Evolutionary conservation across 1,140 invertebrate genomes (phyloP).

Genomic region (Ostrea edulis): DNA sequence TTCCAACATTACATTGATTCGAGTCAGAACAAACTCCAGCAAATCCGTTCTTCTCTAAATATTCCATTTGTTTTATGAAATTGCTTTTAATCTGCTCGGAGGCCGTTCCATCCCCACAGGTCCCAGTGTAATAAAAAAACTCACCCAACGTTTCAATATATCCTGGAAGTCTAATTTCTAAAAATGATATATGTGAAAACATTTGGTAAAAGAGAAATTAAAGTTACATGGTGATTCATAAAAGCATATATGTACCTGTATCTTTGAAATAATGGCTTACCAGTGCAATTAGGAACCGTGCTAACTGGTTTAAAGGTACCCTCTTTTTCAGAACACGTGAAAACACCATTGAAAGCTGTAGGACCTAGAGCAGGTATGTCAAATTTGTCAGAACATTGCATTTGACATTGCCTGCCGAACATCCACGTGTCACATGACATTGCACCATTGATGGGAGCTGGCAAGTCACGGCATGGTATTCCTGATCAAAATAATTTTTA

Average conservation of each 20-base stretch:
- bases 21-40: not conserved
- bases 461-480: conserved; percentile 43
- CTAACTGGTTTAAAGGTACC: conserved; percentile 41
- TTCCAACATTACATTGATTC: not conserved
- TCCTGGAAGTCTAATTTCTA: not conserved
- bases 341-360: conserved; percentile 44
- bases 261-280: conserved; percentile 26
- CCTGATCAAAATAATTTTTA: too few species aligned
- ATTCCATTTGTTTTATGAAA: not conserved
- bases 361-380: conserved; percentile 45
- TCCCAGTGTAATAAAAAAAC: conserved; percentile 19
- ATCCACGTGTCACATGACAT: conserved; percentile 49
- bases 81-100: conserved; percentile 36
- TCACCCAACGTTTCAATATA: not conserved
- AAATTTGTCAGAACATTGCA: conserved; percentile 49
- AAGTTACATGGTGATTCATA: too few species aligned
- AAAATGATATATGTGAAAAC: too few species aligned
- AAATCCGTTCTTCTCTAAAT: not conserved
- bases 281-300: conserved; percentile 45
- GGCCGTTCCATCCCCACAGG: not conserved
- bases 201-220: too few species aligned
- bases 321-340: conserved; percentile 47
- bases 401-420: conserved; percentile 48
- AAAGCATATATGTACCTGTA: too few species aligned
- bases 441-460: conserved; percentile 49